Evolutionary conservation across 2,888 invertebrate genomes (phyloP).

Genomic region (Sminthurides aquaticus): DNA sequence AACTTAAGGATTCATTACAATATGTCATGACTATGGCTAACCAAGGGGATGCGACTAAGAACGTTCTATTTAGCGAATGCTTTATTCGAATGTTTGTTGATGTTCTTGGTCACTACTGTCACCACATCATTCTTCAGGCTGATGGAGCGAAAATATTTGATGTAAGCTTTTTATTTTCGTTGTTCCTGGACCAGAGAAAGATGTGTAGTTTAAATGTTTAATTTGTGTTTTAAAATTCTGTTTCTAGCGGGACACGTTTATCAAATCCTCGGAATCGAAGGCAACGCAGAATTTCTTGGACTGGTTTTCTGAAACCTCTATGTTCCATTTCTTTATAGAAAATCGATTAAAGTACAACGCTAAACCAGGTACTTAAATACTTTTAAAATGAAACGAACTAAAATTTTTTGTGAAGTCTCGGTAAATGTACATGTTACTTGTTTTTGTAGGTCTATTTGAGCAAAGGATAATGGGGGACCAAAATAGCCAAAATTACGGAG

Average conservation of each 20-base stretch:
- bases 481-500: conserved; percentile 36
- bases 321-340: conserved; percentile 70
- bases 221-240: too few species aligned
- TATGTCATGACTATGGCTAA: conserved; percentile 48
- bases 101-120: conserved; percentile 62
- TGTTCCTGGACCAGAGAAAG: conserved; percentile 4
- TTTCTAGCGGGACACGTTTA: conserved; percentile 66
- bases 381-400: too few species aligned
- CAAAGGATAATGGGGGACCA: conserved; percentile 45
- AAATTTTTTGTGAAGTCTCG: too few species aligned
- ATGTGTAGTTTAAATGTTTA: too few species aligned
- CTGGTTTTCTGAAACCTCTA: conserved; percentile 80
- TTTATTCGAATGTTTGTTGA: conserved; percentile 71
- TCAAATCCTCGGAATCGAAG: conserved; percentile 58
- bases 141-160: conserved; percentile 49
- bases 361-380: conserved; percentile 38
- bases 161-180: conserved; percentile 45
- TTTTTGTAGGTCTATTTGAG: conserved; percentile 46
- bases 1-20: conserved; percentile 56
- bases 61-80: conserved; percentile 64
- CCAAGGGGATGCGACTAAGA: conserved; percentile 55
- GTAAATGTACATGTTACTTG: too few species aligned
- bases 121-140: conserved; percentile 52
- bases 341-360: conserved; percentile 46
- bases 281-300: conserved; percentile 67